Base-by-base conservation (phyloP, 2,113 vertebrate genomes). In the Cyanistes caeruleus region DNA sequence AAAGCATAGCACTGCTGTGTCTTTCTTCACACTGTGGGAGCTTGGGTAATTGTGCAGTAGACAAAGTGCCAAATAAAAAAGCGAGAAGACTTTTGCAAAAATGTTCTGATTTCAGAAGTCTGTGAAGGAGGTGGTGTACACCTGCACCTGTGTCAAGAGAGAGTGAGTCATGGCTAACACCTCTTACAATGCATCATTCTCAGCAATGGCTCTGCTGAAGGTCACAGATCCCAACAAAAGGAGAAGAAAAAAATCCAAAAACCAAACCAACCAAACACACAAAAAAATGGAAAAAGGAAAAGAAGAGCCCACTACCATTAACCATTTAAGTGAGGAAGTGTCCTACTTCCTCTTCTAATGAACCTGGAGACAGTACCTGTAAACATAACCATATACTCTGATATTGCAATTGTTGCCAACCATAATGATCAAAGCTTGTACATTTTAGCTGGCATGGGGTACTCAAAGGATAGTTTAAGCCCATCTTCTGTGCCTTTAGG, bases 51-150 rank as follows among this genome's bases (percentile, higher is more conserved):
- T 56, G 27, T 53, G 58, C 65, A 48, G 44, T 3, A 55, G 44
- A 64, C 49, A 46, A 90, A 52, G 13, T 14, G 31, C 22, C 52
- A 64, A 22, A 58, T 25, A 31, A 31, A 70, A 24, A 70, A 52
- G 31, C n/a, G 44, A 79, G 63, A 83, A 72, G 46, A 85, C 41
- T 8, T 30, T 4, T 35, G 41, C 65, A 90, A 68, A 31, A 48
- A 44, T 2, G 33, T 68, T 87, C 82, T 14, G 24, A 55, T 53
- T 93, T 35, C 53, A 90, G 70, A 85, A 68, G 27, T 9, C 37
- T 68, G 24, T 2, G 8, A 78, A 68, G 41, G 41, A 87, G 20
- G 27, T 49, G 58, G 23, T 0, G 0, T 52, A 59, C 23, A 82
- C 2, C 1, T 69, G 64, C 80, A 79, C n/a, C n/a, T 35, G n/a